A percentile compares a stretch with the other conserved stretches of the same genome.
These are phyloP conservation scores for Drosophila dunni DNA, from an alignment of 1,140 invertebrate species.

Conservation along the genomic window DNA sequence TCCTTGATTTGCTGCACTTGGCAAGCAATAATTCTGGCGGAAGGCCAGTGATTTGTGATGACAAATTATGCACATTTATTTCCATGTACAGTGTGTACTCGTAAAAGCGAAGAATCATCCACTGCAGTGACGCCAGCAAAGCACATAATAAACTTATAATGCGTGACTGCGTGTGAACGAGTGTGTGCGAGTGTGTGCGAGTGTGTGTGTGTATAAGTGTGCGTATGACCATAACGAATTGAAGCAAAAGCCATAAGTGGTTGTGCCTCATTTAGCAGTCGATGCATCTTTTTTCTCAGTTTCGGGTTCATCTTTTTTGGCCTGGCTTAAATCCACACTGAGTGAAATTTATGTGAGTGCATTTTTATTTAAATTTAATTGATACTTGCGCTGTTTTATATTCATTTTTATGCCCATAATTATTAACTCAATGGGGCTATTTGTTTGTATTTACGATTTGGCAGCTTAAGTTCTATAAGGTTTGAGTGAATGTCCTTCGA, in stretches of 20 bases:
- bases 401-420: constrained; percentile 49
- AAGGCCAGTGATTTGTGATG: constrained; percentile 54
- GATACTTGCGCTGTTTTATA: constrained; percentile 46
- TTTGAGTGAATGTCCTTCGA: too few species aligned
- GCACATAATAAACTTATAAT: constrained; percentile 72
- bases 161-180: constrained; percentile 58
- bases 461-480: constrained; percentile 9
- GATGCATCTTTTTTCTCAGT: constrained; percentile 54
- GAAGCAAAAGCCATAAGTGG: constrained; percentile 53
- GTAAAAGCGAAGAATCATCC: constrained; percentile 27
- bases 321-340: neutral
- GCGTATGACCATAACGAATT: constrained; percentile 4
- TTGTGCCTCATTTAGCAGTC: constrained; percentile 66
- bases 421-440: constrained; percentile 45
- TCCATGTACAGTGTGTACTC: constrained; percentile 26
- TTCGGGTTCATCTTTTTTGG: neutral
- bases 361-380: constrained; percentile 81
- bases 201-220: constrained; percentile 31
- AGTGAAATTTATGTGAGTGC: constrained; percentile 61
- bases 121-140: constrained; percentile 52
- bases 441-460: constrained; percentile 53
- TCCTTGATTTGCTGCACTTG: constrained; percentile 26
- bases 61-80: constrained; percentile 77
- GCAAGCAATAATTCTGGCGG: neutral
- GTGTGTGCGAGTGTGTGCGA: constrained; percentile 30